A percentile compares a stretch with the other conserved stretches of the same genome.
Conservation (phyloP, 35 echinoderm and acorn worm species). For the Hemicentrotus pulcherrimus region DNA sequence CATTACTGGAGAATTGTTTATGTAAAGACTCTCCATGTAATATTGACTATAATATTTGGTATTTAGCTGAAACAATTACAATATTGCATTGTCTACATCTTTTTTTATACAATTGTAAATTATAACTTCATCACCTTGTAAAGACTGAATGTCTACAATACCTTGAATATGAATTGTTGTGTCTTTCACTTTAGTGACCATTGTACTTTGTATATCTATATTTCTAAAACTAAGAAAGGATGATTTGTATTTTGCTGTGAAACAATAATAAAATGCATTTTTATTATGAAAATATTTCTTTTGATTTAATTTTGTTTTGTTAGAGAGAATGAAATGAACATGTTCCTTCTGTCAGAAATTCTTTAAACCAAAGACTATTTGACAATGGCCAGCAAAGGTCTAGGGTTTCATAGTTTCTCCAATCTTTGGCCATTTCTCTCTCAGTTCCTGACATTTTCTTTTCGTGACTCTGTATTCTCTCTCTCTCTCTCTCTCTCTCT, state of each 20-base stretch:
- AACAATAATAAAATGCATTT: slow-evolving; percentile 1
- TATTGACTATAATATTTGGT: background rate
- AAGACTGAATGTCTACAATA: background rate
- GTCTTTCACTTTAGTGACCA: background rate
- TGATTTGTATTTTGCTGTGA: background rate
- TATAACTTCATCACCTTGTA: background rate
- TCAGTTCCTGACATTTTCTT: too few species aligned
- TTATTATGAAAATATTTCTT: background rate
- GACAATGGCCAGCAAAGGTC: too few species aligned
- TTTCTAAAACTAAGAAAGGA: background rate
- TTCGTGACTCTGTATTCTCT: too few species aligned
- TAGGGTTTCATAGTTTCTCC: too few species aligned
- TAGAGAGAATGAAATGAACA: too few species aligned
- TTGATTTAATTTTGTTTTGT: background rate
- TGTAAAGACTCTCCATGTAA: background rate
- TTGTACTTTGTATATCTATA: background rate
- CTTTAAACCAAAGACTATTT: too few species aligned
- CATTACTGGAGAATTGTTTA: background rate
- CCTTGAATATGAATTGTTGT: background rate
- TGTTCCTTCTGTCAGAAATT: too few species aligned
- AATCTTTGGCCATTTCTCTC: too few species aligned
- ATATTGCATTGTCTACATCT: background rate
- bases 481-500: too few species aligned
- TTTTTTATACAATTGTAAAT: background rate
- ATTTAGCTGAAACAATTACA: background rate